phyloP scores from a whole-genome alignment of 2,113 vertebrate species.

The Genyomyrus donnyi region DNA sequence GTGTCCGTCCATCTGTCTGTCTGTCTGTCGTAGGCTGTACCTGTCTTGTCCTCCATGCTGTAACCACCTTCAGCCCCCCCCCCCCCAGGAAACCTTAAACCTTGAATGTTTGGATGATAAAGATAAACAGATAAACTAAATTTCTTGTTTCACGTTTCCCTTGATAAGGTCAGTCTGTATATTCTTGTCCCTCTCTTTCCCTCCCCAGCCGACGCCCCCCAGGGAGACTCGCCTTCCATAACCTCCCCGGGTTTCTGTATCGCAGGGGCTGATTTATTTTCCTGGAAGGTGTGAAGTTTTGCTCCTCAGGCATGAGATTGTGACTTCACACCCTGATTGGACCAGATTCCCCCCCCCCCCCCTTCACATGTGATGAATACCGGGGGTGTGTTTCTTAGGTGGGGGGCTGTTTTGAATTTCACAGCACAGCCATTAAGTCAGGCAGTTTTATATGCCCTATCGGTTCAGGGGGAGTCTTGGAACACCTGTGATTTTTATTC shows the following conservation, averaged over 20 bases:
- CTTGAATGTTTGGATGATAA: background rate
- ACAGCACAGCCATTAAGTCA: background rate
- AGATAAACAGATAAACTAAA: background rate
- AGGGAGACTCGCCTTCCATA: background rate
- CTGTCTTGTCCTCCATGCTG: background rate
- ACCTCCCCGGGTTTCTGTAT: background rate
- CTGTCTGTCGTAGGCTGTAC: constrained; percentile 9
- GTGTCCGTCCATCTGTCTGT: background rate
- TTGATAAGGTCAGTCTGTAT: background rate
- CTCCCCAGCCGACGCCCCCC: background rate
- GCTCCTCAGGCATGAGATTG: background rate
- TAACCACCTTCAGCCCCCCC: background rate
- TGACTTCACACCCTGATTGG: background rate
- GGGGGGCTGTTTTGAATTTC: background rate
- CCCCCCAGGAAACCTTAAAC: no score
- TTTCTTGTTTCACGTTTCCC: background rate
- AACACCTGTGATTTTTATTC: background rate
- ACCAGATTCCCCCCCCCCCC: background rate
- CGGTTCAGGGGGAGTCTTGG: background rate
- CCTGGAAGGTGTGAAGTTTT: background rate
- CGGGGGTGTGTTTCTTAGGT: background rate
- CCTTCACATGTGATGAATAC: background rate
- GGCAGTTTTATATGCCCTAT: background rate
- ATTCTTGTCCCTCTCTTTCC: background rate
- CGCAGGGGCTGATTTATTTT: background rate